Evolutionary conservation across 2,113 vertebrate genomes (phyloP), one percentile per base, ranked within the genome.

Genomic region (Scalopus aquaticus): DNA sequence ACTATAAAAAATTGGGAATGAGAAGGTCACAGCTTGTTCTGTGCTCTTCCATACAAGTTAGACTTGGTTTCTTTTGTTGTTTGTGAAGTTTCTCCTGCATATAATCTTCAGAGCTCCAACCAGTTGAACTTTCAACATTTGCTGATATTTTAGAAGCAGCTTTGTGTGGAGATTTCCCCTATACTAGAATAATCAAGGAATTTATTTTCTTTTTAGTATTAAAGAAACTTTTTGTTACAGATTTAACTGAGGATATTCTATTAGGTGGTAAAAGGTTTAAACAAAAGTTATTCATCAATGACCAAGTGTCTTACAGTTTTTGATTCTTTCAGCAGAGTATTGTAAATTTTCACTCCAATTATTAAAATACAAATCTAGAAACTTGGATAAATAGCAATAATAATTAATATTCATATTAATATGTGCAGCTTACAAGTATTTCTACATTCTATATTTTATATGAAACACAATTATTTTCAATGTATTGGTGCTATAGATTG

Each of bases 41-140:
- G 17, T 30, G 37, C 62, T 39, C 54, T 96, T 96, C 49, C 37
- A 37, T 11, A 81, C 11, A 92, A 69, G 5, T 54, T 94, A 20
- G 10, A 39, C n/a, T 77, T 65, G 8, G 13, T 80, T 89, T n/a
- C 77, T 94, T 92, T 78, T 15, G 5, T 11, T 87, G 82, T 79
- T 96, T 80, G 64, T 94, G 85, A 97, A 93, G 26, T 28, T 54
- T 97, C 96, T 96, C 74, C 65, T 95, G 42, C 54, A 89, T 32
- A 44, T 70, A 96, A 90, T 74, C 67, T 82, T 93, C 64, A 81
- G 24, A 94, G 37, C 8, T 91, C 44, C 73, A 98, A 42, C 30
- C 46, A 97, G 54, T 28, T 96, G 60, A 95, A 96, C 49, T 87
- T 93, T 94, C 56, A 69, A 77, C 54, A 88, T 87, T 70, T 88